Conservation (phyloP, 2,888 invertebrate genomes). For the Therioaphis trifolii region DNA sequence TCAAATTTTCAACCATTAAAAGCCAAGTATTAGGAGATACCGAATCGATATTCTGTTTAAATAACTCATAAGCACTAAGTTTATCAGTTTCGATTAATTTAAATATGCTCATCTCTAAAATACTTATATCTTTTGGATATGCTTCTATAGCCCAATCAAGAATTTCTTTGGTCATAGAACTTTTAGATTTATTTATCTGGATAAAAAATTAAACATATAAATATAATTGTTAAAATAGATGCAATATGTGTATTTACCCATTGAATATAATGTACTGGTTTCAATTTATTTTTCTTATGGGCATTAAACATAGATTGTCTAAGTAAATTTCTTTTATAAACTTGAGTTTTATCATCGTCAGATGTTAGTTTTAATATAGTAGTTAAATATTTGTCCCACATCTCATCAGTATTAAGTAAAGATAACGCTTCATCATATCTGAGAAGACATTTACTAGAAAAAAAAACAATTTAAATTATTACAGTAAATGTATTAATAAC, state of each 20-base stretch:
- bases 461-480: neutral
- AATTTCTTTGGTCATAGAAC: neutral
- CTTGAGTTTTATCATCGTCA: conserved; percentile 12
- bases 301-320: conserved; percentile 47
- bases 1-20: neutral
- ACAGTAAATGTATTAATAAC: too few species aligned
- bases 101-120: conserved; percentile 19
- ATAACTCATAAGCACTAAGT: conserved; percentile 9
- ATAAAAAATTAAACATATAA: neutral
- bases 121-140: conserved; percentile 33
- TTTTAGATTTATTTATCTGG: conserved; percentile 27
- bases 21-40: conserved; percentile 24
- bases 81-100: neutral
- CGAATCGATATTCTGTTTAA: neutral
- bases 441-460: conserved; percentile 45
- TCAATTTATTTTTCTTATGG: conserved; percentile 45
- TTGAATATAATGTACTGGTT: conserved; percentile 45
- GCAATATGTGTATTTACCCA: conserved; percentile 24
- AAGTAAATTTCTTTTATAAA: conserved; percentile 45
- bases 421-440: conserved; percentile 37
- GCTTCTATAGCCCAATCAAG: neutral
- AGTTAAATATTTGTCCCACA: conserved; percentile 53
- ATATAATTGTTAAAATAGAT: neutral
- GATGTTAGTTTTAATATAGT: conserved; percentile 26
- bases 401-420: conserved; percentile 25